A percentile compares a stretch with the other conserved stretches of the same genome.
These are phyloP conservation scores for Spheniscus humboldti DNA, from an alignment of 2,797 vertebrate genomes.

Conservation along the genomic window DNA sequence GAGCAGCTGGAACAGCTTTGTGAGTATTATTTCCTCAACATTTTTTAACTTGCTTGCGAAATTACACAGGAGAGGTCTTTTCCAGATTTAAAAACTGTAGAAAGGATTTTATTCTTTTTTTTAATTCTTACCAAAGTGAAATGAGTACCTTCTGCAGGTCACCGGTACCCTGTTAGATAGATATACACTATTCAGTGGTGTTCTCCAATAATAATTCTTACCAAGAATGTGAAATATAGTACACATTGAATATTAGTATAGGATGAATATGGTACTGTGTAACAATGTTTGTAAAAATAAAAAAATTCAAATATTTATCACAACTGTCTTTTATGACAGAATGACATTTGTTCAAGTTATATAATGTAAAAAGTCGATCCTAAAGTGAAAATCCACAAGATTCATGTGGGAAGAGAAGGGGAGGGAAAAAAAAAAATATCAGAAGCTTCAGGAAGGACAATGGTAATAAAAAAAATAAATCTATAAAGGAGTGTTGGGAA, in stretches of 20 bases:
- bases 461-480: not conserved
- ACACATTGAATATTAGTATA: not conserved
- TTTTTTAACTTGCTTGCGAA: not conserved
- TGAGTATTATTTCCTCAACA: not conserved
- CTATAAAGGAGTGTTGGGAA: not conserved
- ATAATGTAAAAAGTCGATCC: not conserved
- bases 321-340: not conserved
- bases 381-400: not conserved
- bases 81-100: not conserved
- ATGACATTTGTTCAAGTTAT: not conserved
- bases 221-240: not conserved
- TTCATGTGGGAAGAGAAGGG: not conserved
- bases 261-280: not conserved
- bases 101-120: not conserved
- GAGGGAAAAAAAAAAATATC: too few species aligned
- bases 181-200: accelerated
- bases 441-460: not conserved
- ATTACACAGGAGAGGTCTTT: not conserved
- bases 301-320: not conserved
- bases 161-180: not conserved
- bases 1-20: not conserved
- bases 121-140: not conserved
- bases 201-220: not conserved
- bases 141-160: not conserved
- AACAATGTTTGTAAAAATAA: not conserved